Conservation (phyloP, 2,113 vertebrate genomes). For the Pantherophis guttatus region DNA sequence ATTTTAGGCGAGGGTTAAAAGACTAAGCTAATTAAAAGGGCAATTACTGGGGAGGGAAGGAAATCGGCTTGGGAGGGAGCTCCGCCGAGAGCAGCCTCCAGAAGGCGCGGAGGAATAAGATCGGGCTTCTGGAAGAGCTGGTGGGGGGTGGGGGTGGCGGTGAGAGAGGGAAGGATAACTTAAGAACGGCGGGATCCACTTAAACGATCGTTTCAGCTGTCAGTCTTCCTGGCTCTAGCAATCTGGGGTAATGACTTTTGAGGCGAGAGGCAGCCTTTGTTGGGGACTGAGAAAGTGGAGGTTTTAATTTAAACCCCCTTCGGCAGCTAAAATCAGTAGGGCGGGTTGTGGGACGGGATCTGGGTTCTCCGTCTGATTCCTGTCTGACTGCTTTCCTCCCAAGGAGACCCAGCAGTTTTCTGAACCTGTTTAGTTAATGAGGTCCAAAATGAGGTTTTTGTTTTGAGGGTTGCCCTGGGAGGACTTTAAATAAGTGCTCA, state of each 20-base stretch:
- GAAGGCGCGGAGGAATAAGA: neutral
- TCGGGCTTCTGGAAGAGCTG: neutral
- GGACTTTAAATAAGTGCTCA: neutral
- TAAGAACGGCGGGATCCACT: neutral
- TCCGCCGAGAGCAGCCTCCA: neutral
- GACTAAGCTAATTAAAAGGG: constrained; percentile 22
- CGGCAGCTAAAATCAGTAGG: too few relatives aligned
- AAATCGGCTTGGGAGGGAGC: neutral
- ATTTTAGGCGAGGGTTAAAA: neutral
- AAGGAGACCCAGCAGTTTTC: neutral
- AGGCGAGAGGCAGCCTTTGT: neutral
- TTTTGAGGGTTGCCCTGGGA: neutral
- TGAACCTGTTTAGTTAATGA: neutral
- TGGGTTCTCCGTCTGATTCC: neutral
- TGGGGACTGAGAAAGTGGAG: neutral
- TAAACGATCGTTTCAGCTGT: neutral
- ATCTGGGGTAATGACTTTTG: neutral
- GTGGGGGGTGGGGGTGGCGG: neutral
- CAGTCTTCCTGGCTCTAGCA: neutral
- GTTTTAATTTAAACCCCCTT: neutral
- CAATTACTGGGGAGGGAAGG: neutral
- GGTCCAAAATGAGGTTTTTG: neutral
- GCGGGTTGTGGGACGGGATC: neutral
- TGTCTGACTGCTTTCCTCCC: too few relatives aligned
- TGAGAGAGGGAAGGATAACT: neutral